These are phyloP conservation scores for Hyperoplus immaculatus DNA, from an alignment of 2,797 vertebrate species.

Conservation along the genomic window DNA sequence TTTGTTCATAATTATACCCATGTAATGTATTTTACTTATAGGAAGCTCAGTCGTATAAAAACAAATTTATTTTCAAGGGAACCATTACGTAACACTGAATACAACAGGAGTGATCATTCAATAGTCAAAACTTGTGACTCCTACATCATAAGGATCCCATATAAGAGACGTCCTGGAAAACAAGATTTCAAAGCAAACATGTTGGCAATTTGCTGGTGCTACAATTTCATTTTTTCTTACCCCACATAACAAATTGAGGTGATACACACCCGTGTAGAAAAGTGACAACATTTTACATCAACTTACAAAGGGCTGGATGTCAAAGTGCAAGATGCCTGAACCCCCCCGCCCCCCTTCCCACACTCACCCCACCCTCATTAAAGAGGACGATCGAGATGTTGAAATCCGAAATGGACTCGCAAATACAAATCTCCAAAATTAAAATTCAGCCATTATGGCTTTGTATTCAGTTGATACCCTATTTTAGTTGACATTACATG, in stretches of 20 bases:
- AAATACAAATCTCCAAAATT: slow-evolving; percentile 79
- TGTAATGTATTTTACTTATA: background rate
- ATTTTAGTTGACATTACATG: slow-evolving; percentile 73
- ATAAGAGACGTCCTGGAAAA: slow-evolving; percentile 76
- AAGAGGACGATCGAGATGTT: slow-evolving; percentile 59
- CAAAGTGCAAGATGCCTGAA: slow-evolving; percentile 81
- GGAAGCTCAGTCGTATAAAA: slow-evolving; percentile 75
- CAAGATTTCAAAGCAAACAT: slow-evolving; percentile 78
- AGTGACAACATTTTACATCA: slow-evolving; percentile 81
- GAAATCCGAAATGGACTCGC: slow-evolving; percentile 64
- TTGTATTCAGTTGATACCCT: slow-evolving; percentile 78
- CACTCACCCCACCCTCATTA: slow-evolving; percentile 15
- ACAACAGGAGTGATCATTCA: slow-evolving; percentile 86
- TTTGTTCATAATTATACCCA: background rate
- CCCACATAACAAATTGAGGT: slow-evolving; percentile 74
- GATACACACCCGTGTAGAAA: slow-evolving; percentile 79
- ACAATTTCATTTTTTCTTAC: slow-evolving; percentile 54
- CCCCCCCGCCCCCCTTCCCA: slow-evolving; percentile 8
- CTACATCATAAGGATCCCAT: slow-evolving; percentile 79
- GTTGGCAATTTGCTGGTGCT: slow-evolving; percentile 85
- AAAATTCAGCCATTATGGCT: slow-evolving; percentile 79
- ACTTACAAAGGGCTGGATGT: slow-evolving; percentile 83
- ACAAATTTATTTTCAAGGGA: slow-evolving; percentile 86
- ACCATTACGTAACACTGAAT: slow-evolving; percentile 88
- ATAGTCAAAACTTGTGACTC: slow-evolving; percentile 78